These are phyloP conservation scores for Byasa hedistus DNA, from an alignment of 2,888 invertebrate genomes.

Conservation along the genomic window DNA sequence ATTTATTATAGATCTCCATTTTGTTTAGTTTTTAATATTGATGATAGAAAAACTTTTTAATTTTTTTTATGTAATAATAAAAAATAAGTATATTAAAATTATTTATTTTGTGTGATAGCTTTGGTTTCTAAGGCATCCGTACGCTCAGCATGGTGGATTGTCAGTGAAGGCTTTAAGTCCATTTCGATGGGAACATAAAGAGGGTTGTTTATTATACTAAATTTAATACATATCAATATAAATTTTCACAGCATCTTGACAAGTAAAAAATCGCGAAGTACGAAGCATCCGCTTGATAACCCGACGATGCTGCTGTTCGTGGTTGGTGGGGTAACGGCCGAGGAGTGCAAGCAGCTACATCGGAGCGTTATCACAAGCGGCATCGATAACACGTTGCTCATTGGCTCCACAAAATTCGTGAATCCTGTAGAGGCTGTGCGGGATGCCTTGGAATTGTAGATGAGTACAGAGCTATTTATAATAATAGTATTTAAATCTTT, in stretches of 20 bases:
- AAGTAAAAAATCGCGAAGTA: constrained; percentile 59
- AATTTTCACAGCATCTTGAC: constrained; percentile 77
- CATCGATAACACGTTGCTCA: constrained; percentile 62
- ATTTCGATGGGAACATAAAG: background rate
- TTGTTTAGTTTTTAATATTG: no score
- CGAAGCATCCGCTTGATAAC: constrained; percentile 82
- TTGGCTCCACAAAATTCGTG: constrained; percentile 65
- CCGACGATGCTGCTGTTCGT: constrained; percentile 82
- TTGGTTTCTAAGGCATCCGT: no score
- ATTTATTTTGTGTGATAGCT: no score
- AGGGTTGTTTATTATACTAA: background rate
- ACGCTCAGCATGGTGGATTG: no score
- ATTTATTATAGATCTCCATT: no score
- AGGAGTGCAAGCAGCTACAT: constrained; percentile 80
- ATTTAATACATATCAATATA: background rate
- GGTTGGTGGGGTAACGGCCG: constrained; percentile 83
- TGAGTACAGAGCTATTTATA: background rate
- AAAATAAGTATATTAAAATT: no score
- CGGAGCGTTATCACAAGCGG: constrained; percentile 72
- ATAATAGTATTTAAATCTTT: no score
- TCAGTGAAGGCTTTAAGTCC: background rate
- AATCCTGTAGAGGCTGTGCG: constrained; percentile 66
- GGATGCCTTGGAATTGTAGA: constrained; percentile 48
- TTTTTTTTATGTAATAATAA: no score
- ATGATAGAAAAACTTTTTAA: no score